Conservation (phyloP, 2,797 vertebrate genomes). For the Limnodromus scolopaceus region DNA sequence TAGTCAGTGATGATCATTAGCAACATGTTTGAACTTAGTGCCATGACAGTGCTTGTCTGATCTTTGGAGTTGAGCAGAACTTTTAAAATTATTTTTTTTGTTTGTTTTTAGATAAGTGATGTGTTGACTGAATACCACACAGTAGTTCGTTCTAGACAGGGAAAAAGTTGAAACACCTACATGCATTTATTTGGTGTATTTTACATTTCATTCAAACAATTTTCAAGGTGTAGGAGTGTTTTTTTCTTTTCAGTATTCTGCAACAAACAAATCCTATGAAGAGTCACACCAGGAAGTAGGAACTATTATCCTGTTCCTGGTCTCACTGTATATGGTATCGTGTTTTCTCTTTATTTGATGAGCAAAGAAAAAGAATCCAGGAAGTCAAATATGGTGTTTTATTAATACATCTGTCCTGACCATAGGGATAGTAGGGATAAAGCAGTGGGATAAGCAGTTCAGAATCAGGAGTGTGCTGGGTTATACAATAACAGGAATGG, state of each 20-base stretch:
- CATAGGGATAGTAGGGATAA: background rate
- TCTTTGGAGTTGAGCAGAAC: background rate
- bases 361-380: background rate
- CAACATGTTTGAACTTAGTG: background rate
- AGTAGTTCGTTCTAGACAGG: background rate
- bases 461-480: background rate
- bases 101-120: background rate
- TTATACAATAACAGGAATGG: background rate
- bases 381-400: background rate
- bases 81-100: background rate
- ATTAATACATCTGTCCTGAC: background rate
- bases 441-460: background rate
- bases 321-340: background rate
- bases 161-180: background rate
- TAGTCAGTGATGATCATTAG: background rate
- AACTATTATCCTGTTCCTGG: background rate
- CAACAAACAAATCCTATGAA: background rate
- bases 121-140: background rate
- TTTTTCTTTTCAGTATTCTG: background rate
- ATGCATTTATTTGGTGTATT: rapidly evolving
- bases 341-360: background rate
- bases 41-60: background rate
- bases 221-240: background rate
- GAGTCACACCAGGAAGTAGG: background rate
- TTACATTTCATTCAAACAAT: background rate